Base-by-base conservation (phyloP, 2,888 invertebrate genomes). In the Notocelia uddmanniana region DNA sequence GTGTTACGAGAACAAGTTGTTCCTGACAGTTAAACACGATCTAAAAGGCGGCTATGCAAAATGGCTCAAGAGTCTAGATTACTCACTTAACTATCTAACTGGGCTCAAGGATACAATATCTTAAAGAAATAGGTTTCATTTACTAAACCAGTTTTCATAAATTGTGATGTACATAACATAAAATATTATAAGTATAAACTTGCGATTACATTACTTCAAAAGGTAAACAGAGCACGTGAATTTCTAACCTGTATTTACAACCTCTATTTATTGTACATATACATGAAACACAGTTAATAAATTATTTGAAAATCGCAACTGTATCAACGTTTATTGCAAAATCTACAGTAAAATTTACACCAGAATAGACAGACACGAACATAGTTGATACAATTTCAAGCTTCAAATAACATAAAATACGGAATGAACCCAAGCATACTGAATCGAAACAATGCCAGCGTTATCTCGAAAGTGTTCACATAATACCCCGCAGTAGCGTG, bases 381-480 rank as follows among this genome's bases (percentile, higher is more conserved):
- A 66, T 26, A 45, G n/a, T 55, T 57, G 41, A 55, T 23, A 66
- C 45, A 55, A 26, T 66, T 66, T 41, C 54, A 41, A 55, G 55
- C 52, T 64, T 55, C 34, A 45, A 66, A 66, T 66, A 57, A 55
- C 45, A 26, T 57, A 19, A 63, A 69, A 63, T 21, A 19, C 21
- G 21, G 62, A 34, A 52, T 31, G 41, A 62, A 21, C 11, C 5
- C n/a, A 21, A 55, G 50, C 34, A 54, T 69, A 52, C 19, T 23
- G 23, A 68, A 60, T 41, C 60, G 19, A 63, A 69, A 66, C 41
- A 52, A 45, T 41, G 41, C 23, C 23, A 54, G 26, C 64, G 70
- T 45, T 66, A 66, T 66, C 59, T 59, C n/a, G 26, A 58, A 63
- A 66, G 58, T 45, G 26, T 66, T 31, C 52, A 52, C 11, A 45